A percentile compares a stretch with the other conserved stretches of the same genome.
phyloP scores from a whole-genome alignment of 2,888 invertebrate species.

The Dicyrtoma fusca region DNA sequence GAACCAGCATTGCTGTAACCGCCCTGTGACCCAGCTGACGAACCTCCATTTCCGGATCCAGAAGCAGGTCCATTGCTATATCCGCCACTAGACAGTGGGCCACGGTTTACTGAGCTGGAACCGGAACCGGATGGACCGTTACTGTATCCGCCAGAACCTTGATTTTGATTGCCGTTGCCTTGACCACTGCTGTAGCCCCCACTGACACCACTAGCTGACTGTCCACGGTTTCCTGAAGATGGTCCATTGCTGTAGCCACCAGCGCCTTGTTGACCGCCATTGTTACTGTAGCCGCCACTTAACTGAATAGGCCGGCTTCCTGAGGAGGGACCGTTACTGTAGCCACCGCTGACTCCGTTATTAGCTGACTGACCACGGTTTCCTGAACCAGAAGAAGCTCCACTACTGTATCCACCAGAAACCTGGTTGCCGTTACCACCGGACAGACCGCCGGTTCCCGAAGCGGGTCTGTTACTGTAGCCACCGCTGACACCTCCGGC shows the following conservation, averaged over 20 bases:
- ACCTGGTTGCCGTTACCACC: neutral
- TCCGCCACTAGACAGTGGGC: slow-evolving; percentile 1
- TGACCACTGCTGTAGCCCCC: slow-evolving; percentile 3
- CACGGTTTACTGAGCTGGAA: too few species aligned
- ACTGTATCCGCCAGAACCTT: slow-evolving; percentile 8
- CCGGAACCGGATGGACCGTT: neutral
- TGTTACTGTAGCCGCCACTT: neutral
- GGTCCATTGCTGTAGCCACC: neutral
- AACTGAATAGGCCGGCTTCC: too few species aligned
- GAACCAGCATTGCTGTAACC: too few species aligned
- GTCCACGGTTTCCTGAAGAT: neutral
- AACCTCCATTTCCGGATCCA: too few species aligned
- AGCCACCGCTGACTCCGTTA: too few species aligned
- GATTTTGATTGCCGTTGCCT: neutral
- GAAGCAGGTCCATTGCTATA: neutral
- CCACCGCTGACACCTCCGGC: too few species aligned
- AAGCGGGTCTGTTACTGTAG: too few species aligned
- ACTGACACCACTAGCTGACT: neutral
- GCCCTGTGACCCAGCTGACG: too few species aligned
- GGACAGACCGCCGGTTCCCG: neutral
- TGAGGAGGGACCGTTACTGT: too few species aligned
- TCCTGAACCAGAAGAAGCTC: neutral
- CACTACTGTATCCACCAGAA: slow-evolving; percentile 12
- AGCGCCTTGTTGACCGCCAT: neutral
- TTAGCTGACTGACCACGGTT: too few species aligned